These are phyloP conservation scores for Caenorhabditis doughertyi DNA, from an alignment of 2,888 invertebrate species.

Conservation along the genomic window DNA sequence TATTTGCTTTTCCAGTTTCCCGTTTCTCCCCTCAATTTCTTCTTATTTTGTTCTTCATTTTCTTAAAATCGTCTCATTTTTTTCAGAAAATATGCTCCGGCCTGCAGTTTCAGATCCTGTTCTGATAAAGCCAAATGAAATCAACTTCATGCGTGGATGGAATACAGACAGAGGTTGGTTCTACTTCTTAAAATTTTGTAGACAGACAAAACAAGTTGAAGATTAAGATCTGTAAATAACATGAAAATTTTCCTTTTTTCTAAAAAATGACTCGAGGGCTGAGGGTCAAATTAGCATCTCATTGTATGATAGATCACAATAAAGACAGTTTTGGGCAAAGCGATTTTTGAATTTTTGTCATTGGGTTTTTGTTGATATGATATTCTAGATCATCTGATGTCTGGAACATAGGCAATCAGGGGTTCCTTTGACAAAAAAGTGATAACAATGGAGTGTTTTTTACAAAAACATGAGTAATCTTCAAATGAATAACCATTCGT, in stretches of 20 bases:
- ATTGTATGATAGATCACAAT: slow-evolving; percentile 1
- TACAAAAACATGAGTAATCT: slow-evolving; percentile 20
- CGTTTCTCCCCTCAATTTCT: neutral
- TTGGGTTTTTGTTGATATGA: neutral
- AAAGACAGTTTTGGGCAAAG: neutral
- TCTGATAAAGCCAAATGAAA: slow-evolving; percentile 63
- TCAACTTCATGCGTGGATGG: slow-evolving; percentile 61
- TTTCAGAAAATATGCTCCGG: slow-evolving; percentile 40
- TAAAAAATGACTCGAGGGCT: slow-evolving; percentile 11
- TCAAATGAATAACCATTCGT: neutral
- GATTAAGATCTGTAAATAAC: slow-evolving; percentile 32
- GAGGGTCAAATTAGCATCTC: slow-evolving; percentile 9
- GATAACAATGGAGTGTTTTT: neutral
- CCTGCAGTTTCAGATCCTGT: slow-evolving; percentile 67
- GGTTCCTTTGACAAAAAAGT: neutral
- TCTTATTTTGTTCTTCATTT: neutral
- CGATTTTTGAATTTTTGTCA: neutral
- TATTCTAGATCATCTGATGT: neutral
- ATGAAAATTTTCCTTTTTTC: neutral
- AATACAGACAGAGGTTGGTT: slow-evolving; percentile 49
- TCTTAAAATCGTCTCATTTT: neutral
- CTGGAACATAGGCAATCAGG: neutral
- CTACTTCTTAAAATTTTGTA: too few species aligned
- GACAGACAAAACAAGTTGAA: slow-evolving; percentile 19
- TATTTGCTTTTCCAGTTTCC: slow-evolving; percentile 1